These are phyloP conservation scores for Aldabrachelys gigantea DNA, from an alignment of 2,113 vertebrate species.

Conservation along the genomic window DNA sequence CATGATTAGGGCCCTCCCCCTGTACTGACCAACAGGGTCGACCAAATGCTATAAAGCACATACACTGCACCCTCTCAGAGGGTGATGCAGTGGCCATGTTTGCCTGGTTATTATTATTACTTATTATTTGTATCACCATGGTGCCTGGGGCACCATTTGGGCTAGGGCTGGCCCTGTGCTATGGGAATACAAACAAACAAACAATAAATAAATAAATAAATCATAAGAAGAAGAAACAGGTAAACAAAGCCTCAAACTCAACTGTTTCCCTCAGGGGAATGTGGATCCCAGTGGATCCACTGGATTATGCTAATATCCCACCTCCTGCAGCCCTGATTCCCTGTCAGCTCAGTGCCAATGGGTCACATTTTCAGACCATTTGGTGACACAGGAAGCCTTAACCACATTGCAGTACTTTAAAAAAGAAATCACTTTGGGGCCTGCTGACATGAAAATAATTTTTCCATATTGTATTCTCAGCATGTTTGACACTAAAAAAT, in stretches of 20 bases:
- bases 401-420: neutral
- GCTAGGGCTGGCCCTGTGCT: too few species aligned
- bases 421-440: neutral
- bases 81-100: neutral
- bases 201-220: neutral
- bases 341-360: neutral
- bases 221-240: neutral
- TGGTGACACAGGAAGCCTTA: neutral
- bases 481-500: neutral
- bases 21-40: neutral
- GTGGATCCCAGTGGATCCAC: neutral
- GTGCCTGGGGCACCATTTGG: too few species aligned
- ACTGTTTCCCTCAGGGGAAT: neutral
- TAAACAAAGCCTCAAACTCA: neutral
- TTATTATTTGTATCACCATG: neutral
- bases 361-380: neutral
- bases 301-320: neutral
- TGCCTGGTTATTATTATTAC: neutral
- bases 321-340: accelerated
- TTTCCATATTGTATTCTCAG: neutral
- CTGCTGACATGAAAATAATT: neutral
- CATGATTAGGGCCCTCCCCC: neutral
- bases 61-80: neutral
- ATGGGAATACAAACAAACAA: neutral
- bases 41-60: neutral